Conservation (phyloP, 2,888 invertebrate genomes). For the Drepanosiphum platanoidis region DNA sequence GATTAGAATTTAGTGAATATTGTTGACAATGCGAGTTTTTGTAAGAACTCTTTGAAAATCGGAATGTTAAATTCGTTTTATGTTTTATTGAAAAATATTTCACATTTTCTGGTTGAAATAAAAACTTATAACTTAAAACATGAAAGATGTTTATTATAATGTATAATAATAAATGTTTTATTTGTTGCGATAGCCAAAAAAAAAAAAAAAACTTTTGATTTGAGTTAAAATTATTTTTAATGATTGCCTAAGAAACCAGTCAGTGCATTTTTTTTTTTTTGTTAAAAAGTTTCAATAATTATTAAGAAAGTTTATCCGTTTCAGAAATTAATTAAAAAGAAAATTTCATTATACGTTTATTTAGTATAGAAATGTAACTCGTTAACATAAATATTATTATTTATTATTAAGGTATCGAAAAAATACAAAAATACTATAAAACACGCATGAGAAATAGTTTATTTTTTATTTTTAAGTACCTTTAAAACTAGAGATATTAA, state of each 20-base stretch:
- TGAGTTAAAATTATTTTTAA: slow-evolving; percentile 18
- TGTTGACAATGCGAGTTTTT: neutral
- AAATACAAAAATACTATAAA: neutral
- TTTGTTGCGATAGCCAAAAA: neutral
- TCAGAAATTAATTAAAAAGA: slow-evolving; percentile 11
- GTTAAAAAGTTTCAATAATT: neutral
- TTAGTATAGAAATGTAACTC: neutral
- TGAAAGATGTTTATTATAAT: neutral
- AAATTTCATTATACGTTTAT: slow-evolving; percentile 4
- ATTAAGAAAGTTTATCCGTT: slow-evolving; percentile 10
- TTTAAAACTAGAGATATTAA: neutral
- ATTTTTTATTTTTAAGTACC: neutral
- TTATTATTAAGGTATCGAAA: neutral
- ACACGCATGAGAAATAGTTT: neutral
- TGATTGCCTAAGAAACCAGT: neutral
- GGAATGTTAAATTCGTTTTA: neutral
- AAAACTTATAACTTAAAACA: neutral
- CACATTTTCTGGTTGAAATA: neutral
- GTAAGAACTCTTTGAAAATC: neutral
- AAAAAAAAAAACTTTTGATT: slow-evolving; percentile 15
- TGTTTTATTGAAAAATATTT: neutral
- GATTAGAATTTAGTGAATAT: neutral
- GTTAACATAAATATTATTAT: slow-evolving; percentile 2
- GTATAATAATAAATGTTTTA: too few relatives aligned
- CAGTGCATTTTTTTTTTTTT: neutral